A percentile compares a stretch with the other conserved stretches of the same genome.
phyloP scores from a whole-genome alignment of 2,113 vertebrate genomes.

The Caloenas nicobarica region DNA sequence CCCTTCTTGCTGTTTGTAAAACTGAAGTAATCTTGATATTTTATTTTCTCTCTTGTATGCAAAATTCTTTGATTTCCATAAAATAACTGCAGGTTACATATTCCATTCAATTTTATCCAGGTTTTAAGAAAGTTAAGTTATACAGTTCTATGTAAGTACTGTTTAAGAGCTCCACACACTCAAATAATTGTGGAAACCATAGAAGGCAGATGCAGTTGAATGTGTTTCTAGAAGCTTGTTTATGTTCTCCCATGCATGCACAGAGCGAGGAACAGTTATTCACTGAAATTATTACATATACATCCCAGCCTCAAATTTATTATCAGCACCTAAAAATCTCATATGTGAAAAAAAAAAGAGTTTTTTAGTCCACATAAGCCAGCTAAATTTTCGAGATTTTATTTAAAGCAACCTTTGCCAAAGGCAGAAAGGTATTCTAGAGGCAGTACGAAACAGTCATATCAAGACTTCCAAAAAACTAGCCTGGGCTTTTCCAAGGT shows the following conservation, averaged over 20 bases:
- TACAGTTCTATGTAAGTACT: neutral
- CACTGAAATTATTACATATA: neutral
- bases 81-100: neutral
- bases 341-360: neutral
- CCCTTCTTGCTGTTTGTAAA: neutral
- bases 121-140: neutral
- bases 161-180: neutral
- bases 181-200: neutral
- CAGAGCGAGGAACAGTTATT: conserved; percentile 46
- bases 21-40: neutral
- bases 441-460: neutral
- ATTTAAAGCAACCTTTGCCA: neutral
- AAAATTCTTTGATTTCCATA: neutral
- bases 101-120: neutral
- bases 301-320: conserved; percentile 59
- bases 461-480: neutral
- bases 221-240: conserved; percentile 66
- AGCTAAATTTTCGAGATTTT: neutral
- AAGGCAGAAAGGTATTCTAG: neutral
- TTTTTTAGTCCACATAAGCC: neutral
- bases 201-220: neutral
- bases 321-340: neutral
- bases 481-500: neutral
- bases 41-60: neutral
- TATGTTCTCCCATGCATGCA: conserved; percentile 49